Percentiles rank a stretch among this genome's conserved stretches.
These are phyloP conservation scores for Hiodon tergisus DNA, from an alignment of 2,113 vertebrate species.

Conservation along the genomic window DNA sequence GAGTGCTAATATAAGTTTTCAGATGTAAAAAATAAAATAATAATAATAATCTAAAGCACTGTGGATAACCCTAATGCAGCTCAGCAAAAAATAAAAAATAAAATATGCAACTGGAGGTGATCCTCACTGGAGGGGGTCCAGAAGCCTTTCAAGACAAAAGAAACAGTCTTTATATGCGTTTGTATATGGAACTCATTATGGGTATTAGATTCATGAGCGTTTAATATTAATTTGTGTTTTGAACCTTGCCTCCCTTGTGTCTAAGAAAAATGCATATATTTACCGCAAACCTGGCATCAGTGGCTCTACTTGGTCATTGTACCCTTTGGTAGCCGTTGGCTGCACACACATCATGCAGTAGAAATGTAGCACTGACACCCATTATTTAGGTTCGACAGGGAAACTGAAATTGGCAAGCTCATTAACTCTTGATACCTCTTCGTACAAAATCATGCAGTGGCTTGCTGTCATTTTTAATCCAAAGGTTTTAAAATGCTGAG, in stretches of 20 bases:
- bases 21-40: conserved; percentile 5
- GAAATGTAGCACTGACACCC: background rate
- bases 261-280: background rate
- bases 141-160: too few species aligned
- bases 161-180: background rate
- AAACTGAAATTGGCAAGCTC: background rate
- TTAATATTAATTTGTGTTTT: background rate
- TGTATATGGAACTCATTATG: background rate
- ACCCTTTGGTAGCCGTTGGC: background rate
- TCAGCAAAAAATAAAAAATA: background rate
- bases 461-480: background rate
- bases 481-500: conserved; percentile 8
- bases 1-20: background rate
- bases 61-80: background rate
- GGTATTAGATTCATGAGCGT: background rate
- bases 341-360: background rate
- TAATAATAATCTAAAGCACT: background rate
- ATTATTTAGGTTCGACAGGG: background rate
- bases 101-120: background rate
- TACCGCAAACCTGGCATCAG: background rate
- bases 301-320: background rate
- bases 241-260: background rate
- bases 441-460: too few species aligned
- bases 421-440: too few species aligned
- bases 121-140: too few species aligned